A percentile compares a stretch with the other conserved stretches of the same genome.
Conservation (phyloP, 1,140 invertebrate species). For the Neuroterus valhalla region DNA sequence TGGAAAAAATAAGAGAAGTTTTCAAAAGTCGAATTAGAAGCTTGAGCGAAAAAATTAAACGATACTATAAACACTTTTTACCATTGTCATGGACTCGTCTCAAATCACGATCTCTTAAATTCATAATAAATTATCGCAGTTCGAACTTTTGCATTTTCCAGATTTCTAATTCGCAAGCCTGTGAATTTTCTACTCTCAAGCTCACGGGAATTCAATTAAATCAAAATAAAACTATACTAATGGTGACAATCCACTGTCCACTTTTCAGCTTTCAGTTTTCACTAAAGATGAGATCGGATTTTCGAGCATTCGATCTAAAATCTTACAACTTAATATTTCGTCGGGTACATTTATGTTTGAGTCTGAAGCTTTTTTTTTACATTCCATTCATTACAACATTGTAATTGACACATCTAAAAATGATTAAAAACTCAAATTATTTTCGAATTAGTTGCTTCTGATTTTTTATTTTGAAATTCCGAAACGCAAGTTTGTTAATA, state of each 20-base stretch:
- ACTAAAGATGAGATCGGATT: slow-evolving; percentile 8
- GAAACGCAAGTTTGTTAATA: neutral
- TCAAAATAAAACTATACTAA: neutral
- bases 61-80: neutral
- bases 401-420: slow-evolving; percentile 22
- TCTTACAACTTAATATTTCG: slow-evolving; percentile 10
- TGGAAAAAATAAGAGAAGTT: neutral
- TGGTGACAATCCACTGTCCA: neutral
- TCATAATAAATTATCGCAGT: neutral
- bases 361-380: neutral
- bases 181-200: neutral
- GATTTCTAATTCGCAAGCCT: neutral
- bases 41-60: too few relatives aligned
- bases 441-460: neutral
- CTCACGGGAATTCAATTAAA: neutral
- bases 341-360: neutral
- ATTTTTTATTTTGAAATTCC: neutral
- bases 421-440: neutral
- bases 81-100: neutral
- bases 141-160: neutral
- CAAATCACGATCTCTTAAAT: neutral
- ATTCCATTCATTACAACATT: neutral
- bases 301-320: slow-evolving; percentile 26
- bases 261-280: neutral
- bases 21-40: neutral